Percentiles rank a stretch among this genome's conserved stretches.
These are phyloP conservation scores for honey bee (Apis mellifera) DNA, from an alignment of 1,140 invertebrate species.

Conservation along the genomic window Amel_HAv3.1 CM009931.2:9513001-9513500, in stretches of 20 bases:
- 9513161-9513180: neutral
- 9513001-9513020: neutral
- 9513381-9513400: conserved; percentile 3
- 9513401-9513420: conserved; percentile 40
- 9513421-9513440: conserved; percentile 36
- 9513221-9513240: conserved; percentile 5
- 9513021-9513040: no score
- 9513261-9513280: conserved; percentile 2
- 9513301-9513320: conserved; percentile 30
- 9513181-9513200: no score
- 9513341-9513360: conserved; percentile 36
- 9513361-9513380: conserved; percentile 12
- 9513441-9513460: conserved; percentile 22
- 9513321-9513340: conserved; percentile 43
- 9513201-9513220: no score
- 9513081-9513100: no score
- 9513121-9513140: neutral
- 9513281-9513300: conserved; percentile 34
- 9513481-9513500: conserved; percentile 41
- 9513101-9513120: neutral
- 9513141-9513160: neutral
- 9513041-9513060: no score
- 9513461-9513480: conserved; percentile 32
- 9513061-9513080: no score
- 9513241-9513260: conserved; percentile 32